phyloP scores from a whole-genome alignment of 2,113 vertebrate species.

The Corydoras maculifer region DNA sequence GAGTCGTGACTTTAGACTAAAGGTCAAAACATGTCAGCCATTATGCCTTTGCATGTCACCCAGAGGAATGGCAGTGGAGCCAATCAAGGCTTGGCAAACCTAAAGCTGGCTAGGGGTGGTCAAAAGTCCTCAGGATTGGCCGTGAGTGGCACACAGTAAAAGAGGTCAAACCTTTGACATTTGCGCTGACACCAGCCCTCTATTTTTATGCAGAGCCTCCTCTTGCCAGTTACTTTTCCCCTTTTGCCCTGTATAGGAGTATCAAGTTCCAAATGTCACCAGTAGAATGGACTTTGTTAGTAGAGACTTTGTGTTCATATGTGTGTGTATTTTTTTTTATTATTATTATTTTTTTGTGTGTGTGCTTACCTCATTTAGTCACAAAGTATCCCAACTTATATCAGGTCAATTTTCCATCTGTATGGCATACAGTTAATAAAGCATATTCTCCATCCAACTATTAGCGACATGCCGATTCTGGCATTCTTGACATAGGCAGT shows the following conservation, averaged over 20 bases:
- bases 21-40: constrained; percentile 38
- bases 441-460: constrained; percentile 44
- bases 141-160: constrained; percentile 24
- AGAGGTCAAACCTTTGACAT: constrained; percentile 48
- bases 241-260: constrained; percentile 35
- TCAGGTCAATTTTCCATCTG: constrained; percentile 44
- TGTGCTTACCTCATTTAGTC: constrained; percentile 39
- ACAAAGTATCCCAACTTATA: constrained; percentile 27
- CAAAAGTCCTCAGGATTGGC: constrained; percentile 36
- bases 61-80: constrained; percentile 21
- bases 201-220: constrained; percentile 46
- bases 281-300: constrained; percentile 44
- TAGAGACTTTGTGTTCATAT: constrained; percentile 28
- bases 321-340: constrained; percentile 11
- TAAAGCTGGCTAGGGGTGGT: constrained; percentile 36
- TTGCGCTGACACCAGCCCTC: constrained; percentile 45
- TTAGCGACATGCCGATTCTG: constrained; percentile 50
- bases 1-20: constrained; percentile 39
- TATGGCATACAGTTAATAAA: constrained; percentile 32
- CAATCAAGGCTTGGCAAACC: constrained; percentile 26
- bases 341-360: neutral
- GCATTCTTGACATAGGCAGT: constrained; percentile 44
- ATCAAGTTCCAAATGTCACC: constrained; percentile 50
- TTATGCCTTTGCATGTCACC: constrained; percentile 40
- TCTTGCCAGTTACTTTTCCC: constrained; percentile 42